A percentile compares a stretch with the other conserved stretches of the same genome.
Conservation (phyloP, 2,113 vertebrate species). For the Pithys albifrons region DNA sequence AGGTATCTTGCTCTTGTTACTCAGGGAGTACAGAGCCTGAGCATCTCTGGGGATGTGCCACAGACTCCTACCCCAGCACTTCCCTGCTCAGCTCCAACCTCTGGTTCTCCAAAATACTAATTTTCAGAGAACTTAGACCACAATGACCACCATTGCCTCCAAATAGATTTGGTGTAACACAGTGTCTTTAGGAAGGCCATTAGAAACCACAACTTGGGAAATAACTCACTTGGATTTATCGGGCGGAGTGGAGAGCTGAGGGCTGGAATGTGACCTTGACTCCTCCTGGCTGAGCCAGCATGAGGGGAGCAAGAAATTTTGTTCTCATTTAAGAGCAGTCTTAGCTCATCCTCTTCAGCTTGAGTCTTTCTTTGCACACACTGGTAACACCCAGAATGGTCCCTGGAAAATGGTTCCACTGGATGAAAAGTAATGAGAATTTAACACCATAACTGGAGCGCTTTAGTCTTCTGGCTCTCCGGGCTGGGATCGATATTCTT, state of each 20-base stretch:
- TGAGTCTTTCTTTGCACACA: neutral
- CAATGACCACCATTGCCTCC: neutral
- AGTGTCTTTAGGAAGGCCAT: neutral
- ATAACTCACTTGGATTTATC: neutral
- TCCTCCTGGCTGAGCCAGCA: neutral
- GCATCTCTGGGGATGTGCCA: neutral
- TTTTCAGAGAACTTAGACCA: neutral
- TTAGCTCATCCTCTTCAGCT: neutral
- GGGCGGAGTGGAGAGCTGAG: neutral
- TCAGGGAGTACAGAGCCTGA: neutral
- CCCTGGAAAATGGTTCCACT: neutral
- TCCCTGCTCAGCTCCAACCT: neutral
- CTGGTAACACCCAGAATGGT: neutral
- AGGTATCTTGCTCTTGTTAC: conserved; percentile 51
- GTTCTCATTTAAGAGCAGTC: neutral
- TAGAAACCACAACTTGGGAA: neutral
- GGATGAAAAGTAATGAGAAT: neutral
- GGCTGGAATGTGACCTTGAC: neutral
- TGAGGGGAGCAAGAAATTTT: neutral
- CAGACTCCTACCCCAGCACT: neutral
- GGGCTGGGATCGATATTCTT: neutral
- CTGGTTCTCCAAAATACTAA: neutral
- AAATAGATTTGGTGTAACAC: accelerated
- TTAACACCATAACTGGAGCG: neutral
- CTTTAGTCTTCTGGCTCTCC: neutral